Evolutionary conservation across 1,140 invertebrate genomes (phyloP).

Genomic region (Melitaea cinxia): DNA sequence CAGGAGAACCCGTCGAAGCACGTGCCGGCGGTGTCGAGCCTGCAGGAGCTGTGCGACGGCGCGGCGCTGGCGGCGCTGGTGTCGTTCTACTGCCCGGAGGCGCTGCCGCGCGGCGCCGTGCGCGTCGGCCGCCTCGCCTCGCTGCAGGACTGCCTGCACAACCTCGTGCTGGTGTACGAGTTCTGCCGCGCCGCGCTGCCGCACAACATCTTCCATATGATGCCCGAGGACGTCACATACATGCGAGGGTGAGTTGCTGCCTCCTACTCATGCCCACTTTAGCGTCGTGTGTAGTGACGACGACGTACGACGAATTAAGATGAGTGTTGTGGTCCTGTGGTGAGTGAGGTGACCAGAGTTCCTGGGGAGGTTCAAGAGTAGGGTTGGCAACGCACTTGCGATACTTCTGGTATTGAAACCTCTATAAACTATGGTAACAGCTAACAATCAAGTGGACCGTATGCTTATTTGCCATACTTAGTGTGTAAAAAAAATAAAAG

Average conservation of each 20-base stretch:
- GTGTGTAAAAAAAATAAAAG: too few relatives aligned
- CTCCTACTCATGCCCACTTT: not conserved
- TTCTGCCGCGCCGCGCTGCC: conserved; percentile 94
- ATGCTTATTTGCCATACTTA: too few relatives aligned
- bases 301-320: too few relatives aligned
- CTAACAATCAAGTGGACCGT: too few relatives aligned
- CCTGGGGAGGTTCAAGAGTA: too few relatives aligned
- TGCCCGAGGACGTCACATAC: conserved; percentile 97
- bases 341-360: too few relatives aligned
- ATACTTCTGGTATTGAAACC: too few relatives aligned
- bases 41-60: conserved; percentile 93
- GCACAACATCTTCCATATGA: conserved; percentile 96
- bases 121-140: conserved; percentile 86
- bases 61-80: conserved; percentile 94
- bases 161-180: conserved; percentile 93
- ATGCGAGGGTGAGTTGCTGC: conserved; percentile 90
- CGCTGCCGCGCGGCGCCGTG: conserved; percentile 89
- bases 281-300: not conserved
- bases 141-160: conserved; percentile 94
- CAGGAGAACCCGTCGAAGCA: conserved; percentile 62
- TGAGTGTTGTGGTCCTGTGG: too few relatives aligned
- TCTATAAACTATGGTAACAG: too few relatives aligned
- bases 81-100: conserved; percentile 96
- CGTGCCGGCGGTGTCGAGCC: conserved; percentile 62
- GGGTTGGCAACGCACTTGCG: too few relatives aligned